Conservation (phyloP, 2,797 vertebrate genomes). For the Anguilla obscura region DNA sequence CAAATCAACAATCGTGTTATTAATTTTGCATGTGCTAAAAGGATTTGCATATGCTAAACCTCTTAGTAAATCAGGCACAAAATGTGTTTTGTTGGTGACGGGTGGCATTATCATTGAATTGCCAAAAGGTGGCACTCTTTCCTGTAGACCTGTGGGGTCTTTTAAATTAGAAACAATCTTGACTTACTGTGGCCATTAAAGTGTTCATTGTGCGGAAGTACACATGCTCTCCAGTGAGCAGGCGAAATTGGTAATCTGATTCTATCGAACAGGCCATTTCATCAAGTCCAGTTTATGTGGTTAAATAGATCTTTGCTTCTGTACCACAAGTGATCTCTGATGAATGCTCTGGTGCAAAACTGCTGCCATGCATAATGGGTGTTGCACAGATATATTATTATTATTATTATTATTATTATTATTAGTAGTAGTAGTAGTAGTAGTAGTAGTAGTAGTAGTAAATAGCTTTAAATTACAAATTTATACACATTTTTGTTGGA, state of each 20-base stretch:
- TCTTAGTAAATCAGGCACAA: neutral
- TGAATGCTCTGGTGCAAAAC: neutral
- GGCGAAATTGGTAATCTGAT: neutral
- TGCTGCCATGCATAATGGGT: too few species aligned
- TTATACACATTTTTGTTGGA: neutral
- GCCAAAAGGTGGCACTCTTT: constrained; percentile 4
- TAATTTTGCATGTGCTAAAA: too few species aligned
- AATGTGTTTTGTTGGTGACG: neutral
- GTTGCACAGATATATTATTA: neutral
- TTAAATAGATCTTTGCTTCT: neutral
- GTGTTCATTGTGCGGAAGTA: neutral
- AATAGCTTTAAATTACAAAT: too few species aligned
- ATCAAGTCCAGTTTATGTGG: neutral
- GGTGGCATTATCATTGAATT: neutral
- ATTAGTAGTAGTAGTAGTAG: neutral
- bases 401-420: neutral
- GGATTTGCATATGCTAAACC: too few species aligned
- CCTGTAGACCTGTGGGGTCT: neutral
- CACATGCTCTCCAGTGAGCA: neutral
- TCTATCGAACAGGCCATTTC: neutral
- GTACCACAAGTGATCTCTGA: neutral
- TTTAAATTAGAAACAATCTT: neutral
- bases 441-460: neutral
- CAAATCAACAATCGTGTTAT: too few species aligned
- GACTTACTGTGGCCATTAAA: neutral